Conservation (phyloP, 1,140 invertebrate genomes). For the Macrobrachium nipponense region DNA sequence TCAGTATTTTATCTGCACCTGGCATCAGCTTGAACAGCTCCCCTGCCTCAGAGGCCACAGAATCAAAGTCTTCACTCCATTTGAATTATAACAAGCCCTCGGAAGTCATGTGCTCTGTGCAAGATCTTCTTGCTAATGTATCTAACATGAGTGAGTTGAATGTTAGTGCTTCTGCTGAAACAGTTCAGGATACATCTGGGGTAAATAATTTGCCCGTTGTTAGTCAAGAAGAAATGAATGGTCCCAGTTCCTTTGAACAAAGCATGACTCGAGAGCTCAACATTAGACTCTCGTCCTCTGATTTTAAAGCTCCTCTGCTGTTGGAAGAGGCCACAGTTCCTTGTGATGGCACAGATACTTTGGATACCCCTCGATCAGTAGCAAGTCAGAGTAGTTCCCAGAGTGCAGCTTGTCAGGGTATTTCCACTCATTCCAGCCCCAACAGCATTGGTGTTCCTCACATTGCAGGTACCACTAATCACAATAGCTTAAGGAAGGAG, state of each 20-base stretch:
- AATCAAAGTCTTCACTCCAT: not conserved
- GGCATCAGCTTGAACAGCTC: conserved; percentile 48
- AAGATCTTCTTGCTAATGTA: conserved; percentile 61
- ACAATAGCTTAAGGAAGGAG: conserved; percentile 16
- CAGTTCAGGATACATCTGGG: not conserved
- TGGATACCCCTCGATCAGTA: not conserved
- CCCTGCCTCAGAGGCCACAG: not conserved
- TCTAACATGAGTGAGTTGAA: conserved; percentile 51
- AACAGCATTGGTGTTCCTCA: conserved; percentile 45
- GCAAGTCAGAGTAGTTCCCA: too few relatives aligned
- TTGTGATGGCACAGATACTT: not conserved
- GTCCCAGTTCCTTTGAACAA: conserved; percentile 35
- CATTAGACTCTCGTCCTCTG: conserved; percentile 29
- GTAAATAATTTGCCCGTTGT: not conserved
- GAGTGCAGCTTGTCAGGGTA: not conserved
- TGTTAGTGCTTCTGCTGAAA: not conserved
- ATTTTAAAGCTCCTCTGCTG: conserved; percentile 2
- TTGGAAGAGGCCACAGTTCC: not conserved
- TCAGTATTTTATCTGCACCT: conserved; percentile 47
- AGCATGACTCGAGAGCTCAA: conserved; percentile 40
- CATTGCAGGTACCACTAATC: not conserved
- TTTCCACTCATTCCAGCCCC: conserved; percentile 30
- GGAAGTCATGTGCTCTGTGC: conserved; percentile 58
- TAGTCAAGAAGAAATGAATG: not conserved
- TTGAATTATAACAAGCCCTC: conserved; percentile 4